A percentile compares a stretch with the other conserved stretches of the same genome.
Evolutionary conservation across 2,888 invertebrate species (phyloP).

Genomic region (Lottia scabra): DNA sequence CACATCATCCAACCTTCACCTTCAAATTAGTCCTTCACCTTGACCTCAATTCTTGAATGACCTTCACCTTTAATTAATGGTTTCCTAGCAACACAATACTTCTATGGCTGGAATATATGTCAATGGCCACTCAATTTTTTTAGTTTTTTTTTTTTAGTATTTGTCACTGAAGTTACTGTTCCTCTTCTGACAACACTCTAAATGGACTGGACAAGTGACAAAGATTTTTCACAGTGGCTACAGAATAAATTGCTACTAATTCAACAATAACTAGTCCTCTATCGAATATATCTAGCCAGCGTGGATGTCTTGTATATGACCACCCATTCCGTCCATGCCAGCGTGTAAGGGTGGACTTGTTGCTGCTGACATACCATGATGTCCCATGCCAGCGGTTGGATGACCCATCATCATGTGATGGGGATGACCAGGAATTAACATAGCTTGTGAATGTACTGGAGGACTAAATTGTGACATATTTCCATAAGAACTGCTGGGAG

Average conservation of each 20-base stretch:
- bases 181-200: neutral
- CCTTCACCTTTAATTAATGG: neutral
- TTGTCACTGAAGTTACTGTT: neutral
- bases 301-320: constrained; percentile 68
- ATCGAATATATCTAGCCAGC: constrained; percentile 47
- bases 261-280: no score
- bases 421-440: constrained; percentile 71
- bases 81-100: constrained; percentile 3
- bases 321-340: constrained; percentile 65
- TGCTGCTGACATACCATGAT: constrained; percentile 68
- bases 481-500: constrained; percentile 65
- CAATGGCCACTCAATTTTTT: neutral
- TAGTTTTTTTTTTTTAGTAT: neutral
- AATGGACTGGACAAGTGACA: neutral
- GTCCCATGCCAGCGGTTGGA: constrained; percentile 66
- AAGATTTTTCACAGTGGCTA: neutral
- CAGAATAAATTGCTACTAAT: neutral
- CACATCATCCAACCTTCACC: constrained; percentile 2
- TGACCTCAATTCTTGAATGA: neutral
- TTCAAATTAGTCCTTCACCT: neutral
- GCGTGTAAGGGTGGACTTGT: constrained; percentile 69
- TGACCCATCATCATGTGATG: constrained; percentile 72
- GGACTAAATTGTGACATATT: constrained; percentile 70
- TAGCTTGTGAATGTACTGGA: constrained; percentile 70
- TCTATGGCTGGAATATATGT: neutral